Base-by-base conservation (phyloP, 1,140 invertebrate species). In the Drosophila ercepeae region DNA sequence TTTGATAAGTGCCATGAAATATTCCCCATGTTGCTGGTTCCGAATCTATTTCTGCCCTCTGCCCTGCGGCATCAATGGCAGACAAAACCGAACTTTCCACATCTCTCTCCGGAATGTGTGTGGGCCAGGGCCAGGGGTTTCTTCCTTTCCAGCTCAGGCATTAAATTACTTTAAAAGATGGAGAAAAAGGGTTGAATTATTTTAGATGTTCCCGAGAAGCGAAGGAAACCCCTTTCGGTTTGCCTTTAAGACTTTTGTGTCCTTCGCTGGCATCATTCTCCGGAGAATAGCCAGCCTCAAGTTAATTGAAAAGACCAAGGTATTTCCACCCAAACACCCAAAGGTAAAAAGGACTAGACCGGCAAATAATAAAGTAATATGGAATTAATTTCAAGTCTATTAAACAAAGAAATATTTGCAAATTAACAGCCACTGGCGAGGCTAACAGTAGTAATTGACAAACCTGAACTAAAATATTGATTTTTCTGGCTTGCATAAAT, bases 1-100 rank as follows among this genome's bases (percentile, higher is more conserved):
- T 89, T 89, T 89, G 83, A 89, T 89, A 88, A 88, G 82, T 88
- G 83, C 69, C 83, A 88, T 78, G 73, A 81, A 88, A 82, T 88
- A 79, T 82, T 77, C 72, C 75, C 48, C 79, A 76, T 78, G 54
- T 58, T 65, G 41, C 36, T 11, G 16, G 39, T 42, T 42, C 19
- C 48, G 39, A 36, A 41, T 54, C 51, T 63, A 48, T 44, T 73
- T 48, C 25, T 60, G 41, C 36, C 48, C 41, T 27, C 46, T 14
- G 8, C 41, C 54, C 45, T 32, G 25, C 21, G 50, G 69, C 71
- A 74, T 74, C 70, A 74, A 74, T 65, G 70, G 69, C 69, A 74
- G 70, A 52, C 68, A 34, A n/a, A n/a, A 34, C 13, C 18, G 48
- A 51, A 55, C 46, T 49, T 52, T 41, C 32, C 58, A 52, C 23